phyloP scores from a whole-genome alignment of 2,113 vertebrate genomes.

The Leptobrachium leishanense region DNA sequence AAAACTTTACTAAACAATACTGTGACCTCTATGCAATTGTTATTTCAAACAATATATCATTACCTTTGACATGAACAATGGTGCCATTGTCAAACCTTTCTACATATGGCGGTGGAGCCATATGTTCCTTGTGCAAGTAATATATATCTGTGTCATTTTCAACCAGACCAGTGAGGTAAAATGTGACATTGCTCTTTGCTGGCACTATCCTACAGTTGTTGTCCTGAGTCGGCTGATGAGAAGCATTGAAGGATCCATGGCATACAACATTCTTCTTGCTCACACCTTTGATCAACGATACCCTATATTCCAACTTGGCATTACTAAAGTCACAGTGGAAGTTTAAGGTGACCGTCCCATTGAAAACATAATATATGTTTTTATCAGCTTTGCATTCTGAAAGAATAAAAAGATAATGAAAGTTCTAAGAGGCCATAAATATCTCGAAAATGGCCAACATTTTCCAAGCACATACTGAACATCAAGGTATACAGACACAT shows the following conservation, averaged over 20 bases:
- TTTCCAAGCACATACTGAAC: too few species aligned
- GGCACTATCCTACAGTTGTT: conserved; percentile 52
- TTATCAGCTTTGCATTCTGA: neutral
- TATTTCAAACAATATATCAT: neutral
- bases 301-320: conserved; percentile 63
- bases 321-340: conserved; percentile 68
- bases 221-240: conserved; percentile 34
- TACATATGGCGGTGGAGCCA: conserved; percentile 71
- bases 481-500: too few species aligned
- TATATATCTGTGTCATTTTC: conserved; percentile 75
- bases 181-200: conserved; percentile 60
- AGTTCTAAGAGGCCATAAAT: too few species aligned
- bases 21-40: too few species aligned
- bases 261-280: conserved; percentile 64
- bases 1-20: too few species aligned
- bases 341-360: conserved; percentile 53
- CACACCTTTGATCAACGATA: conserved; percentile 64
- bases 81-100: conserved; percentile 65
- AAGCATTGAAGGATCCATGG: conserved; percentile 59
- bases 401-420: neutral
- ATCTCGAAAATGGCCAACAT: too few species aligned
- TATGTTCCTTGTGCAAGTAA: conserved; percentile 70
- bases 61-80: conserved; percentile 71
- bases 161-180: conserved; percentile 62
- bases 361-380: conserved; percentile 59